Evolutionary conservation across 92 coral and sea anemone genomes (phyloP), one percentile per base, ranked within the genome.

Genomic region (Palythoa caribaeorum): DNA sequence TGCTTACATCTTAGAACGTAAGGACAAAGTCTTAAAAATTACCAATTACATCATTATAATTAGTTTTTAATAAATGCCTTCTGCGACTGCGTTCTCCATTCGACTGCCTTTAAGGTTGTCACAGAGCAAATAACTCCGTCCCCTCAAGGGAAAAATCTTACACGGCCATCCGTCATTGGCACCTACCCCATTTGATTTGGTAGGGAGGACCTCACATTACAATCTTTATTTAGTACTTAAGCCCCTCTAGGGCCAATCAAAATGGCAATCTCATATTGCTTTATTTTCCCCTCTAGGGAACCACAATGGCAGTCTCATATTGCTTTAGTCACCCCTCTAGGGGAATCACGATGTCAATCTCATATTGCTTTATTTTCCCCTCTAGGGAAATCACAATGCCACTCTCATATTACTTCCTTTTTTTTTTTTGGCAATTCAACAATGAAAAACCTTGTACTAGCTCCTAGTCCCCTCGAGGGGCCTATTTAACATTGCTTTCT

Each of bases 21-120:
- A 62, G 69, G 17, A 62, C 69, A 3, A 71, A 71, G 47, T 71
- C 76, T 71, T 36, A 28, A 71, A 71, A 71, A 17, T 28, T 71
- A 36, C 76, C 48, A 71, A 71, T 71, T 71, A 71, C 76, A 71
- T 71, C 76, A 71, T 71, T 71, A 71, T 47, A 71, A 71, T 71
- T 71, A 71, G 76, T 71, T 71, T 7, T 71, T 71, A 71, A 71
- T 71, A 71, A 71, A 71, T 14, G 76, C 47, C 40, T 71, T 71
- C 76, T 14, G 76, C 19, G 35, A 71, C 76, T 71, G 76, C 47
- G 19, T 28, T 71, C 48, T 71, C 76, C 76, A 71, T 71, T 71
- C 50, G 47, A 71, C 76, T 71, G 35, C 76, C 76, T 71, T 71
- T 71, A 71, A 71, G 35, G 76, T 47, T 71, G 76, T 10, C 76